Percentiles rank a stretch among this genome's conserved stretches.
Evolutionary conservation across 2,888 invertebrate genomes (phyloP).

Genomic region (Ormyrus labotus): DNA sequence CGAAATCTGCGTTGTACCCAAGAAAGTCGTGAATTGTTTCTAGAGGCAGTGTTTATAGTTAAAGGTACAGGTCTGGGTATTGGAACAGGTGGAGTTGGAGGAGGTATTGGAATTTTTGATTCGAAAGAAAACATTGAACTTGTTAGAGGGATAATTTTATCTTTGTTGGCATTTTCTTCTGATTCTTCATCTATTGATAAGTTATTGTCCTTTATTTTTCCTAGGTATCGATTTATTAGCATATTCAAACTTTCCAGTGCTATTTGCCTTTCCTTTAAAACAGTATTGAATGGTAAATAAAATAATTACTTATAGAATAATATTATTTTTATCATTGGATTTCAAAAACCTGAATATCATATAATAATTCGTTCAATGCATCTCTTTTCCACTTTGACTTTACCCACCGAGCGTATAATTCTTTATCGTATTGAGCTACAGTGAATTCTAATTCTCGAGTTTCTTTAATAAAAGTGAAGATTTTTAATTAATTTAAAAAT

Average conservation of each 20-base stretch:
- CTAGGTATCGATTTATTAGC: conserved; percentile 63
- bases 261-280: conserved; percentile 64
- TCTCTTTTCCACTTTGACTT: conserved; percentile 65
- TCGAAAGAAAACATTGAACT: conserved; percentile 29
- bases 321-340: background rate
- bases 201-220: conserved; percentile 27
- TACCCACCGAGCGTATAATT: conserved; percentile 69
- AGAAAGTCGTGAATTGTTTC: conserved; percentile 45
- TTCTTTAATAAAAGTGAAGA: conserved; percentile 44
- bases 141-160: conserved; percentile 21
- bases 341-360: conserved; percentile 57
- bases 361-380: conserved; percentile 62
- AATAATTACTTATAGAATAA: background rate
- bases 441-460: conserved; percentile 59
- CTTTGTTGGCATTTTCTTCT: conserved; percentile 2
- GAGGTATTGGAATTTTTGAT: conserved; percentile 36
- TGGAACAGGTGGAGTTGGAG: conserved; percentile 12
- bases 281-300: background rate
- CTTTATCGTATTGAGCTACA: conserved; percentile 69
- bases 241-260: conserved; percentile 65
- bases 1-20: conserved; percentile 57
- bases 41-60: conserved; percentile 27
- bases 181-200: background rate
- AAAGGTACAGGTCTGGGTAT: conserved; percentile 17
- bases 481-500: background rate